Conservation (phyloP, 2,113 vertebrate species). For the Tympanuchus pallidicinctus region DNA sequence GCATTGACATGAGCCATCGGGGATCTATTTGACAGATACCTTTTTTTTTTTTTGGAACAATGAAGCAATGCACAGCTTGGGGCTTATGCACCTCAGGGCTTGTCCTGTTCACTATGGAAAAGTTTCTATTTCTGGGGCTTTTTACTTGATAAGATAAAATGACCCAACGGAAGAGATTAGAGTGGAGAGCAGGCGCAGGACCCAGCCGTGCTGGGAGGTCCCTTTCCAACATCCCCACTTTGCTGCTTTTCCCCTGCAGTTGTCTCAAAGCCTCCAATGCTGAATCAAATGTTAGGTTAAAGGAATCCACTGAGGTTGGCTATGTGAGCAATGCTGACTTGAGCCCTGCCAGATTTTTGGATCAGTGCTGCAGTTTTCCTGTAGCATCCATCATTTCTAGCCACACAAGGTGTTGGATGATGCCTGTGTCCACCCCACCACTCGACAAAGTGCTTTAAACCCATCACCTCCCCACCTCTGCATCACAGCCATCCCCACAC, state of each 20-base stretch:
- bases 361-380: no score
- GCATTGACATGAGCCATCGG: background rate
- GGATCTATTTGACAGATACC: background rate
- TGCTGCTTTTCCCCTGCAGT: background rate
- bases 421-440: background rate
- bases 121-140: conserved; percentile 88
- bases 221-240: background rate
- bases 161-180: conserved; percentile 72
- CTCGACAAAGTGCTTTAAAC: fast-evolving
- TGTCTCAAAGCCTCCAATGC: background rate
- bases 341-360: background rate
- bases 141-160: conserved; percentile 86
- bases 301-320: background rate
- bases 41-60: background rate
- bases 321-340: background rate
- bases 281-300: background rate
- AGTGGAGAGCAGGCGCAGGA: conserved; percentile 46
- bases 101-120: conserved; percentile 73
- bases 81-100: conserved; percentile 32
- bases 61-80: background rate
- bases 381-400: background rate
- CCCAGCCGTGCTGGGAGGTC: conserved; percentile 19
- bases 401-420: fast-evolving
- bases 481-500: fast-evolving
- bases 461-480: background rate